Percentiles rank a stretch among this genome's conserved stretches.
These are phyloP conservation scores for Galerucella pusilla DNA, from an alignment of 2,888 invertebrate genomes.

Conservation along the genomic window DNA sequence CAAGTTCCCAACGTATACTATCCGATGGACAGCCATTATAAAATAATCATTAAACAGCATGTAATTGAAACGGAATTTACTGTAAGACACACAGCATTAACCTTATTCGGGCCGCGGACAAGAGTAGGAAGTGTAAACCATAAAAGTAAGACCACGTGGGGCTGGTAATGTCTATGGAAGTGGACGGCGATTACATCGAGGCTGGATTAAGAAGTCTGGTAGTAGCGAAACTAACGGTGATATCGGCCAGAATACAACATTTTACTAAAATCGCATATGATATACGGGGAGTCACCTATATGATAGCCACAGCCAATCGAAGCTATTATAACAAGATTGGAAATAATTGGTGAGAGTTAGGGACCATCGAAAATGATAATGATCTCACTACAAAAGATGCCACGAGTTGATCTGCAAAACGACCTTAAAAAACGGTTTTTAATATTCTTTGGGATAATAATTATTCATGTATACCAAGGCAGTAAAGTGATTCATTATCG, in stretches of 20 bases:
- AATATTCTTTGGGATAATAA: no score
- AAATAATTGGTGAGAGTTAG: no score
- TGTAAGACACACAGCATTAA: constrained; percentile 42
- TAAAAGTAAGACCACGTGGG: constrained; percentile 45
- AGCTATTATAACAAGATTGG: no score
- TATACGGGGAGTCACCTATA: no score
- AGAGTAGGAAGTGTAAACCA: constrained; percentile 46
- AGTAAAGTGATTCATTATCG: no score
- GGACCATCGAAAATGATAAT: no score
- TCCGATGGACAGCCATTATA: constrained; percentile 40
- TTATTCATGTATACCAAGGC: no score
- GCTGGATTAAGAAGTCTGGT: constrained; percentile 47
- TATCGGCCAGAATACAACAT: constrained; percentile 26
- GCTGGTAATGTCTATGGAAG: constrained; percentile 12
- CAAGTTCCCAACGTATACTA: constrained; percentile 30
- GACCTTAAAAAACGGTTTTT: no score
- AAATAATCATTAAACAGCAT: constrained; percentile 44
- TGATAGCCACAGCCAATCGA: no score
- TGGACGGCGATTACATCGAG: constrained; percentile 43
- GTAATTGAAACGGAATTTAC: constrained; percentile 43
- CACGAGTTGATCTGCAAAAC: no score
- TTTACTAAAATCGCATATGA: background rate
- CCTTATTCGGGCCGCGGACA: constrained; percentile 45
- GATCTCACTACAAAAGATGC: no score
- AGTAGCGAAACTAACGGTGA: constrained; percentile 44